Base-by-base conservation (phyloP, 2,888 invertebrate species). In the Machimus rusticus region DNA sequence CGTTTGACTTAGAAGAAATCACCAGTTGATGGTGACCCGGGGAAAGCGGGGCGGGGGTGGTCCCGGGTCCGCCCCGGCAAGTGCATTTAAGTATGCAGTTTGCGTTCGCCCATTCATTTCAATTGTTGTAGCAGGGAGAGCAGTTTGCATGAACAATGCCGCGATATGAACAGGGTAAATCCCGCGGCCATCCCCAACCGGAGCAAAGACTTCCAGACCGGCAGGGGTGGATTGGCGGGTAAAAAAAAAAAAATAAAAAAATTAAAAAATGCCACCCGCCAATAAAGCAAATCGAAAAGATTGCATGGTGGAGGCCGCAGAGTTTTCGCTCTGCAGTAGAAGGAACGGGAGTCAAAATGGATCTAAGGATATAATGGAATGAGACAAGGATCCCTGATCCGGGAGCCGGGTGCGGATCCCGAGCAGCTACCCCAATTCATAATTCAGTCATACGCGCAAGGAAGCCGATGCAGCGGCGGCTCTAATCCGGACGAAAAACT, bases 71-170 rank as follows among this genome's bases (percentile, higher is more conserved):
- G 37, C 51, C 16, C 84, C 14, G 16, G 39, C 12, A 66, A 84
- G 39, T 84, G 84, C 51, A 76, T 76, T 86, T 76, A 86, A 76
- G 86, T 86, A 86, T 86, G 86, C 86, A 86, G 86, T 76, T 86
- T 74, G 86, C 86, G 86, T 86, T 76, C 86, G 31, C 28, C 86
- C 76, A 86, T 86, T 86, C 86, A 86, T 86, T 86, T 86, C 86
- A 76, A 86, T 86, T 86, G 86, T 86, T 81, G 74, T 51, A 74
- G 76, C 46, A 86, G 6, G 39, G 46, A 74, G 74, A 86, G 74
- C 74, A 19, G 74, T 74, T 86, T 86, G 85, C 74, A 86, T 86
- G 85, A 86, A 86, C 74, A 86, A 86, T 86, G 34, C 51, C 34
- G 34, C 51, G 55, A 81, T 55, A 55, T 81, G 55, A 51, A 12